Conservation (phyloP, 2,888 invertebrate genomes). For the Lamproptera curius region DNA sequence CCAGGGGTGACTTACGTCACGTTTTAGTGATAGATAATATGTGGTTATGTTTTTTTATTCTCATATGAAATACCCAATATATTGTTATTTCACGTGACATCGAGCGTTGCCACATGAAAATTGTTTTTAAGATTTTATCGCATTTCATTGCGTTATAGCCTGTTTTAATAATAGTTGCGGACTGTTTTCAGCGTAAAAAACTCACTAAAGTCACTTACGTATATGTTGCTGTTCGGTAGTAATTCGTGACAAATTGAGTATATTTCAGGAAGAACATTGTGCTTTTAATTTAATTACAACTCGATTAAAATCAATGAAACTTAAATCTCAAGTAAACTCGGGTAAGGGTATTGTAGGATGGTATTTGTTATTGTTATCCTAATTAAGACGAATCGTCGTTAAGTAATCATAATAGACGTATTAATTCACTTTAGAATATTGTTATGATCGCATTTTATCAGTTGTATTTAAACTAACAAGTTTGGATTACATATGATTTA, state of each 20-base stretch:
- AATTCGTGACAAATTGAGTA: too few species aligned
- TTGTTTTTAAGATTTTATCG: not conserved
- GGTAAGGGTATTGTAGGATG: not conserved
- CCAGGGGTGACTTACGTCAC: slow-evolving; percentile 15
- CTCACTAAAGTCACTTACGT: too few species aligned
- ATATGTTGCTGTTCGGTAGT: too few species aligned
- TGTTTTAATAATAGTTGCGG: not conserved
- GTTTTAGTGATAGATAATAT: not conserved
- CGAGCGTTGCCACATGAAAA: not conserved
- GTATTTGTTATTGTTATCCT: not conserved
- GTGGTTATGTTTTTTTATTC: not conserved
- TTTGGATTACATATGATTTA: too few species aligned
- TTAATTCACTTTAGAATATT: too few species aligned
- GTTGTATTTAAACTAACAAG: too few species aligned
- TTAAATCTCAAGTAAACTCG: too few species aligned
- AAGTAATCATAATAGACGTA: not conserved
- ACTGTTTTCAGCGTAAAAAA: too few species aligned
- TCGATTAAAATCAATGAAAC: not conserved
- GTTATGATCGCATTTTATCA: too few species aligned
- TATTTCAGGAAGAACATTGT: too few species aligned
- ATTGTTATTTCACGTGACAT: not conserved
- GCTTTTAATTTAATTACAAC: too few species aligned
- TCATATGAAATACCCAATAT: not conserved
- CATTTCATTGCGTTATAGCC: not conserved
- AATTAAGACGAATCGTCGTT: not conserved